A percentile compares a stretch with the other conserved stretches of the same genome.
Conservation (phyloP, 2,888 invertebrate species). For the Acanthosepion esculentum region DNA sequence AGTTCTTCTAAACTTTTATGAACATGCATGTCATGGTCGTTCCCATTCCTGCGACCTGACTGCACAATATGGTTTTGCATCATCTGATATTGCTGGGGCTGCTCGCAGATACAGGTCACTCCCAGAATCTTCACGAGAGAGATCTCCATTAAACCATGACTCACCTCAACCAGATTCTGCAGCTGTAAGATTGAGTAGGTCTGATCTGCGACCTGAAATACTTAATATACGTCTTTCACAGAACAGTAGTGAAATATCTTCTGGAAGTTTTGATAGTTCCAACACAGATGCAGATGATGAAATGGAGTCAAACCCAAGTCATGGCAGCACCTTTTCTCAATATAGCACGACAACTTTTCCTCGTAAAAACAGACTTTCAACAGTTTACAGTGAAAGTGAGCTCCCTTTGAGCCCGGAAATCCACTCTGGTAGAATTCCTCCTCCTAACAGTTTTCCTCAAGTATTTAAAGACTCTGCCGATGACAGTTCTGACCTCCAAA, state of each 20-base stretch:
- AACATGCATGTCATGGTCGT: background rate
- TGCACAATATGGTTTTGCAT: background rate
- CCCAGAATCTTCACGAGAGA: background rate
- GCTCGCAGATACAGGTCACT: background rate
- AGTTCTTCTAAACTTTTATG: background rate
- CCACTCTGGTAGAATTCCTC: background rate
- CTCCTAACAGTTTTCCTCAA: background rate
- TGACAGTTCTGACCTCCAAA: background rate
- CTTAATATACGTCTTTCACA: background rate
- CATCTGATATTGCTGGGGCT: background rate
- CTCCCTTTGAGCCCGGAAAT: background rate
- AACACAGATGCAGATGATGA: background rate
- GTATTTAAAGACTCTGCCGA: background rate
- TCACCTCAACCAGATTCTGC: background rate
- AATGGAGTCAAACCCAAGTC: background rate
- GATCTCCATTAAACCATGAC: background rate
- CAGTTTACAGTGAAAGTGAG: background rate
- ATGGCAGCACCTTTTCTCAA: background rate
- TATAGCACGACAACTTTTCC: background rate
- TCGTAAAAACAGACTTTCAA: background rate
- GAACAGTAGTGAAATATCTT: background rate
- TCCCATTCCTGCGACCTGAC: background rate
- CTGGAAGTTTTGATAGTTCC: background rate
- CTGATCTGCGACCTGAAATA: background rate
- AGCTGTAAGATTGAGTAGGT: background rate